Base-by-base conservation (phyloP, 1,140 invertebrate genomes). In the Phortica variegata region DNA sequence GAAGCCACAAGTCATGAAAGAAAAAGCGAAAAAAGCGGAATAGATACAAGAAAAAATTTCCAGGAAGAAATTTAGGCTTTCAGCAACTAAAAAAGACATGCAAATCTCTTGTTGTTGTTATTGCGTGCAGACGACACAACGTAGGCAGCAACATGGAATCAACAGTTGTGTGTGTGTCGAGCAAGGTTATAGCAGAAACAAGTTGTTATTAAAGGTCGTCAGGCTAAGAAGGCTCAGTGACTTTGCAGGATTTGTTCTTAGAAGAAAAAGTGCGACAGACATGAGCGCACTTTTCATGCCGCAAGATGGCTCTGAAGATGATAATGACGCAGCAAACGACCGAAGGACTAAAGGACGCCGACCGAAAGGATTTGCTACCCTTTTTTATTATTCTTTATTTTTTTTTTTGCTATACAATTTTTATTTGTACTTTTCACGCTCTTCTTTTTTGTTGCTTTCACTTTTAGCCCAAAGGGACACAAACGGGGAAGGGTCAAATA, bases 51-150 rank as follows among this genome's bases (percentile, higher is more conserved):
- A 34, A 34, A 34, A 34, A 34, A 9, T 34, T 13, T 19, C 9
- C 16, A 26, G 10, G 23, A 26, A 26, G 10, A 26, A 26, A 26
- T 6, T 10, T 26, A 26, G 23, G 23, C 23, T n/a, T n/a, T n/a
- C n/a, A n/a, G n/a, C n/a, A n/a, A n/a, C 23, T 6, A 5, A 38
- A 56, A 53, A 49, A 38, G 32, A 53, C 51, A 56, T 56, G 54
- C 51, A 56, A 56, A 54, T 46, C 39, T 47, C 49, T 21, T 29
- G 6, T 29, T 29, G 6, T 29, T 34, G 32, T 34, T 6, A 13
- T 47, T 20, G 20, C 31, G 21, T 32, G 23, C 31, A 23, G 6
- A 29, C 26, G 29, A 15, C 48, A 40, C 16, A 54, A 44, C n/a
- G n/a, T n/a, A n/a, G n/a, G n/a, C n/a, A n/a, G n/a, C n/a, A n/a